Evolutionary conservation across 2,888 invertebrate genomes (phyloP), one percentile per base, ranked within the genome.

Genomic region (Platerodrilus igneus): DNA sequence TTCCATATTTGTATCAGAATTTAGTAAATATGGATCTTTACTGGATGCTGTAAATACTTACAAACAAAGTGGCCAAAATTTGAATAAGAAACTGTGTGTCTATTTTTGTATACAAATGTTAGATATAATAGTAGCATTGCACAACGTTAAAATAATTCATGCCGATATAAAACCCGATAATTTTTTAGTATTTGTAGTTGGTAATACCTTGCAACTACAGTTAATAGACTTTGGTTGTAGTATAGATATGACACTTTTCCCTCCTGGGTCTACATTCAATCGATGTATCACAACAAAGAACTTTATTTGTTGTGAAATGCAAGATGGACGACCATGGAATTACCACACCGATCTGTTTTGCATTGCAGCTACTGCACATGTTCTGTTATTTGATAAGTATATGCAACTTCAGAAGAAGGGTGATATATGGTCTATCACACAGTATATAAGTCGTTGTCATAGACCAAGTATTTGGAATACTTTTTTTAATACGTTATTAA

Each of bases 91-190:
- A 53, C 73, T 92, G 35, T 83, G 83, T 19, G 80, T 89, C 64
- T 77, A 86, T 58, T 74, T 92, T 55, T 81, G 86, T 10, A 79
- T 86, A 17, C 89, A 94, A 66, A 78, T 94, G 73, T 69, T 94
- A 36, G 78, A 81, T 42, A 86, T 93, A 45, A 76, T 95, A 15
- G 83, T 89, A 62, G 81, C 86, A 47, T 72, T 96, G 53, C 94
- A 94, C 64, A 79, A 83, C 55, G 83, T 85, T 50, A 77, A 83
- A 60, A 91, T 96, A 46, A 91, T 96, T 51, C 96, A 96, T 62
- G 94, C 87, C 0, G 96, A 96, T 62, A 81, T 96, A 36, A 96
- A 96, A 64, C 92, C 95, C 0, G 96, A 96, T 64, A 96, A 96
- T 70, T 86, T 95, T 65, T 71, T 95, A 48, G 66, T 95, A 14